Conservation (phyloP, 1,140 invertebrate genomes). For the Drosophila malerkotliana region DNA sequence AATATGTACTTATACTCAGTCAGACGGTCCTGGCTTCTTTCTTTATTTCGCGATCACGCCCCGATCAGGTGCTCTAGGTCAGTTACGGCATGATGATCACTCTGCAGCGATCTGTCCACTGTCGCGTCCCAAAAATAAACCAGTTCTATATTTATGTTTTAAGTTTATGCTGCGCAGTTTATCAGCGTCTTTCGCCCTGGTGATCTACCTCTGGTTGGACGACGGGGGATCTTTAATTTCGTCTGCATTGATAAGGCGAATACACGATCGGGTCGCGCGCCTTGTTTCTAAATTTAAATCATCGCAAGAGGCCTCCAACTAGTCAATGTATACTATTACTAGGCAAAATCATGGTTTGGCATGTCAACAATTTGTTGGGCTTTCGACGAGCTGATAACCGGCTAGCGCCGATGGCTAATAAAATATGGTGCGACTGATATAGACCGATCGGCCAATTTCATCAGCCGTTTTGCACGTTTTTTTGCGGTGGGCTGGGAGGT, state of each 20-base stretch:
- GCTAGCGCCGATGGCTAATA: slow-evolving; percentile 29
- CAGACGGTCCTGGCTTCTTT: slow-evolving; percentile 2
- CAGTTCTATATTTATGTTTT: slow-evolving; percentile 68
- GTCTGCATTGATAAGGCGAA: slow-evolving; percentile 59
- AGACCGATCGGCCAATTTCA: slow-evolving; percentile 43
- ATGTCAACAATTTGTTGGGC: slow-evolving; percentile 20
- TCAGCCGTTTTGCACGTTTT: slow-evolving; percentile 41
- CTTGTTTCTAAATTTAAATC: slow-evolving; percentile 63
- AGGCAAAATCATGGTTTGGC: slow-evolving; percentile 13
- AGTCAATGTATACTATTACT: slow-evolving; percentile 6
- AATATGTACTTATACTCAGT: slow-evolving; percentile 4
- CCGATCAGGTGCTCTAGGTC: slow-evolving; percentile 75
- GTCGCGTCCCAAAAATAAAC: slow-evolving; percentile 68
- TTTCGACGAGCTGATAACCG: slow-evolving; percentile 40
- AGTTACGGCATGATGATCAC: slow-evolving; percentile 64
- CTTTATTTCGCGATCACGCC: slow-evolving; percentile 65
- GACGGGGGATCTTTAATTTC: slow-evolving; percentile 3
- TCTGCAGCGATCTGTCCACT: slow-evolving; percentile 22
- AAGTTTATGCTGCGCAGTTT: slow-evolving; percentile 78
- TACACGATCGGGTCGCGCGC: slow-evolving; percentile 52
- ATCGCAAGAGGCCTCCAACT: slow-evolving; percentile 38
- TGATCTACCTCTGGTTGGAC: slow-evolving; percentile 4
- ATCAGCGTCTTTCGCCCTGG: slow-evolving; percentile 40
- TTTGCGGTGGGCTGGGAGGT: slow-evolving; percentile 5
- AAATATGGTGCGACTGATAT: slow-evolving; percentile 45